Base-by-base conservation (phyloP, 53 echinoderm and acorn worm species). In the Astropecten irregularis region DNA sequence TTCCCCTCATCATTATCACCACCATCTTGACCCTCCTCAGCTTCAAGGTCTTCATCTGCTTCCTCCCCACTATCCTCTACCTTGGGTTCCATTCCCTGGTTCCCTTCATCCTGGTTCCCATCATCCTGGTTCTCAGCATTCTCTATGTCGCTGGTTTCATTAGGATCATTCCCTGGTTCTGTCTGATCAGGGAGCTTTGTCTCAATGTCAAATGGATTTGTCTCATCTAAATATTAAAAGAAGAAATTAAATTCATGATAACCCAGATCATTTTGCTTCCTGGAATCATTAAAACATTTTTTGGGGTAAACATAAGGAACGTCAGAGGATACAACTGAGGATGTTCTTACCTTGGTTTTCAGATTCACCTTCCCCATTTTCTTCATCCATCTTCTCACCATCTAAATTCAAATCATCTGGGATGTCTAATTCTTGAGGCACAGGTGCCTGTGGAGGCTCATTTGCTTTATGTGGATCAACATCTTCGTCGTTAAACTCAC, bases 361-460 rank as follows among this genome's bases (percentile, higher is more conserved):
- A 1, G 52, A 61, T 30, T 83, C 89, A 58, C 86, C 94, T 28
- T 86, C 92, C 68, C 89, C 93, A 20, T 44, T 40, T 16, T 86
- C 76, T 9, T 93, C 87, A 44, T 91, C 90, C 83, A 60, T 83
- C 47, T 89, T 85, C 46, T 87, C 82, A 0, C 73, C 82, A 55
- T 91, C 96, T n/a, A 96, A 76, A 38, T 89, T 82, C 14, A 96
- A 90, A 58, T 96, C 96, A 74, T 96, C 93, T 0, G 96, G 96
- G 49, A 96, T 88, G 86, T 96, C 93, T 49, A 96, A 81, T 32
- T 96, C 93, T 46, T 93, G 93, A 35, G 96, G 91, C 23, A 81
- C 74, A 1, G 91, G 81, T 27, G 89, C 96, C 34, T 89, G 79
- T 1, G 96, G 96, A 11, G 93, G 93, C 46, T 91, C 85, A 42